Evolutionary conservation across 2,797 vertebrate genomes (phyloP), one percentile per base, ranked within the genome.

Genomic region (Trachurus trachurus): DNA sequence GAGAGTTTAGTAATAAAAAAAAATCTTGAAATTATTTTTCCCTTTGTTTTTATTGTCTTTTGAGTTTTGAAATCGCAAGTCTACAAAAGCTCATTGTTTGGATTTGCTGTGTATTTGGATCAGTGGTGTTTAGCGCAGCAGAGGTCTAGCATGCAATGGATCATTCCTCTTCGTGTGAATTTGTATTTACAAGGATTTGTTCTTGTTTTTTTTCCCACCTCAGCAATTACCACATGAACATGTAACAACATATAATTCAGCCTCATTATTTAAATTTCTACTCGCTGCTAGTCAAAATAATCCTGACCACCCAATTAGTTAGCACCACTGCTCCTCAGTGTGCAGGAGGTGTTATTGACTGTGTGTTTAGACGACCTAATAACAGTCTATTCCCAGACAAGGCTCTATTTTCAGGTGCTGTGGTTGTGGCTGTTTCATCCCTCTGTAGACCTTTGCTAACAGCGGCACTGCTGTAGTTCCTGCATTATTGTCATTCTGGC

Each of bases 1-100:
- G 64, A 87, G 84, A 79, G 78, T 89, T 92, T 93, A 94, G 93
- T 92, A 94, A 96, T 95, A 94, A 89, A 87, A 90, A 90, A 80
- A 92, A 81, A 52, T 86, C 71, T 83, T 64, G 15, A 79, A 84
- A 85, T 65, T 0, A 71, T 29, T 53, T 22, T 52, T 68, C 13
- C 21, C 6, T 45, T 1, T 83, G 40, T 45, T 42, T 63, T 15
- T 52, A 8, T 54, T 67, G 2, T 58, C 9, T 56, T 19, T 5
- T 26, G 10, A 16, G 6, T 66, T 56, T 62, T 50, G 0, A 54
- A 56, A n/a, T 44, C 4, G 10, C 22, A 5, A 6, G 21, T 31
- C 0, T 0, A 47, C 21, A 56, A 52, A 58, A 17, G 37, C 22
- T 10, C 13, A 26, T 59, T 16, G 19, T 71, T 72, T 68, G 7